Base-by-base conservation (phyloP, 2,113 vertebrate species). In the Montifringilla adamsi region DNA sequence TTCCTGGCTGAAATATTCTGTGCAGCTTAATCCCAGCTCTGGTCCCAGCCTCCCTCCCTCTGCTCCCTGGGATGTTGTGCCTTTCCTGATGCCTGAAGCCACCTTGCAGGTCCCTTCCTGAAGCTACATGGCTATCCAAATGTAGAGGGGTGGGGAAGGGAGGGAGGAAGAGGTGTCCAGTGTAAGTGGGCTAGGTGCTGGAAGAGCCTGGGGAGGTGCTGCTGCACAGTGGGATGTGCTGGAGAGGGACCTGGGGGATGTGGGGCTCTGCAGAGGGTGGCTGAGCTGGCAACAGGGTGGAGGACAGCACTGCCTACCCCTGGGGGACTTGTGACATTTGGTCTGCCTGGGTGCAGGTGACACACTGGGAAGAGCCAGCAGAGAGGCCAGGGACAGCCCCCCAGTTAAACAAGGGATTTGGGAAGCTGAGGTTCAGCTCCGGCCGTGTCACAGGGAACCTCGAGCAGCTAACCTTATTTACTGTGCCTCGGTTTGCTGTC, bases 301-400 rank as follows among this genome's bases (percentile, higher is more conserved):
- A 52, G 69, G 50, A 21, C 50, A 47, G 19, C 0, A 0, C 46
- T 19, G 18, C 13, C 37, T 27, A 6, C 18, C 24, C 6, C 37
- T 5, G 35, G 17, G 16, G 15, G 1, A 18, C 52, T 53, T 33
- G 60, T 0, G 4, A 2, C 0, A 0, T 31, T 26, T 16, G 11
- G 9, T 13, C 44, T 68, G 67, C 44, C 62, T 1, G 3, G 35
- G 2, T 3, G 1, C 18, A 43, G 47, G 26, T 26, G 74, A 14
- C 39, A 41, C 46, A 15, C n/a, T 46, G 47, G 43, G 46, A n/a
- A 39, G 43, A 46, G 52, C 47, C 28, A 63, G 43, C 66, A 75
- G 46, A n/a, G 53, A 60, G 50, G 47, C 44, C 33, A 64, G 52
- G 75, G 72, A 28, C 0, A 1, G 24, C 17, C 2, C 3, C 4